Evolutionary conservation across 2,113 vertebrate genomes (phyloP).

Genomic region (Oplegnathus fasciatus): DNA sequence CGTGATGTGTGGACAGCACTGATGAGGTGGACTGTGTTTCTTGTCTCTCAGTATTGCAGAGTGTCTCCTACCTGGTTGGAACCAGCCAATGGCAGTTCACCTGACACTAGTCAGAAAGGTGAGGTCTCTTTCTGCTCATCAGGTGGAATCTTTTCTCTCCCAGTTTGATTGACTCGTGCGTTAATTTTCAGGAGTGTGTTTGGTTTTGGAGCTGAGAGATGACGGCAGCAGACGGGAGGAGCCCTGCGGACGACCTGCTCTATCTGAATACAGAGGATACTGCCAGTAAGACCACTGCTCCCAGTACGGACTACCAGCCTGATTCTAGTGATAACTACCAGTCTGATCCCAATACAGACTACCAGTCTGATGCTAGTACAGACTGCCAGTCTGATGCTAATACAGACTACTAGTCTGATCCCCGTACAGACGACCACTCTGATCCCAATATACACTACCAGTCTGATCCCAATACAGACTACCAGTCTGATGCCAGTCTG

Average conservation of each 20-base stretch:
- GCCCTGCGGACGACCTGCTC: constrained; percentile 68
- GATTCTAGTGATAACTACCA: no score
- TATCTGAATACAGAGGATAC: constrained; percentile 66
- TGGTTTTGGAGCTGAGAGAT: constrained; percentile 80
- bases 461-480: not conserved
- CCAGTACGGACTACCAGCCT: not conserved
- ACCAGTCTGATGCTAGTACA: not conserved
- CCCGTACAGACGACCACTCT: no score
- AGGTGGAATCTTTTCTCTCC: no score
- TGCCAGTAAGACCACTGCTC: constrained; percentile 76
- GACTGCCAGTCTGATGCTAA: no score
- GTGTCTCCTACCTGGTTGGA: constrained; percentile 68
- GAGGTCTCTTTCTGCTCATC: not conserved
- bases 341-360: no score
- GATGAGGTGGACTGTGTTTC: not conserved
- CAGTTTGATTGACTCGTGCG: not conserved
- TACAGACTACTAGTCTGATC: not conserved
- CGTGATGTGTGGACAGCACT: not conserved
- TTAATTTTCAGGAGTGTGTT: constrained; percentile 71
- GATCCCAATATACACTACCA: not conserved
- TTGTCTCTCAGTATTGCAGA: constrained; percentile 72
- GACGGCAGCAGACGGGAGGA: constrained; percentile 66
- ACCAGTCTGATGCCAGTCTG: not conserved
- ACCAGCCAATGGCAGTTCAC: constrained; percentile 21
- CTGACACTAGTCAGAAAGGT: constrained; percentile 46